Evolutionary conservation across 1,140 invertebrate species (phyloP), one percentile per base, ranked within the genome.

Genomic region (Drosophila ficusphila): DNA sequence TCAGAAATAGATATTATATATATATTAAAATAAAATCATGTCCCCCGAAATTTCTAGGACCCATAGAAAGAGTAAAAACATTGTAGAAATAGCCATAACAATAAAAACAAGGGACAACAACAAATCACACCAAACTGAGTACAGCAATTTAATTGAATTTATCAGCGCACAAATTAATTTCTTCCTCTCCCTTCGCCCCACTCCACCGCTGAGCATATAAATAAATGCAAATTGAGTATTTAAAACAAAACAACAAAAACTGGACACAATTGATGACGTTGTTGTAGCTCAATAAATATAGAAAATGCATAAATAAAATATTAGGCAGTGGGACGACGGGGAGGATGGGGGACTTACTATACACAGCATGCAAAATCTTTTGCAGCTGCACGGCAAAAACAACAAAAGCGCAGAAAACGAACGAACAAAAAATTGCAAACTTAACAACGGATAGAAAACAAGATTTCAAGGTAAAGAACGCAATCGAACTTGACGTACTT

Each of bases 381-480:
- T 86, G 81, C 81, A 86, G 81, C 81, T 86, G 81, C 81, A 72
- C 36, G 38, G 33, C 51, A 58, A 38, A 31, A 52, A 38, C 41
- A 56, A 36, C 31, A 53, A 25, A 60, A 61, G 19, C 36, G 38
- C 23, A 34, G 36, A 31, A 56, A 53, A 61, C 52, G 62, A 69
- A 73, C 47, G 51, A 67, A 46, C 39, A 49, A 83, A 79, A 69
- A 88, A 70, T 65, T 49, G 57, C 72, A 62, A 75, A 64, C 64
- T 88, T 71, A 68, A 78, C 82, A 88, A 82, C 82, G 82, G 82
- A 88, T 88, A 88, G 82, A 88, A 88, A 88, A 88, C 82, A 68
- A 88, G 82, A 88, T 88, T 88, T 88, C 82, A 88, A 88, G 82
- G 82, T 88, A 88, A 85, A 78, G 82, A 88, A 88, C 82, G 82